Conservation (phyloP, 1,140 invertebrate species). For the Bombus confusus region DNA sequence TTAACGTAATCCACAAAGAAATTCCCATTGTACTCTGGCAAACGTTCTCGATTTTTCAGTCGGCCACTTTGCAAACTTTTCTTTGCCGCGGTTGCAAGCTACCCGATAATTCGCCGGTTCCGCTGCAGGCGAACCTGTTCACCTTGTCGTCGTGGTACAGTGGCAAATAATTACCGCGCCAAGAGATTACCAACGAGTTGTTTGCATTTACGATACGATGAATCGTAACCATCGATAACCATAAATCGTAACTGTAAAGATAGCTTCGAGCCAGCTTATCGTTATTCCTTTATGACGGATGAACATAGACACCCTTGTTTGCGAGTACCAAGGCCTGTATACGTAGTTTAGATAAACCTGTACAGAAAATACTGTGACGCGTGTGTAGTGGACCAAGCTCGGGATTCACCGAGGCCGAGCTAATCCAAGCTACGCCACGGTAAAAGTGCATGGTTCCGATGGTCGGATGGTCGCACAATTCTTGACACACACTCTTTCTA, state of each 20-base stretch:
- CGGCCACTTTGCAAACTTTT: neutral
- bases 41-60: neutral
- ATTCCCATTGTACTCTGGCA: slow-evolving; percentile 16
- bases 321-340: no score
- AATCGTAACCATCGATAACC: neutral
- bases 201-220: neutral
- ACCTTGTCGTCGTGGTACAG: neutral
- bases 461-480: no score
- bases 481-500: no score
- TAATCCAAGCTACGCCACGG: no score
- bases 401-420: no score
- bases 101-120: neutral
- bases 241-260: neutral
- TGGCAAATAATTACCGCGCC: neutral
- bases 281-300: neutral
- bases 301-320: no score
- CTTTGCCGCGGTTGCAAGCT: neutral
- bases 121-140: neutral
- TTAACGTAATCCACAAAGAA: slow-evolving; percentile 51
- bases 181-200: neutral
- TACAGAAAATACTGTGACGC: no score
- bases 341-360: no score
- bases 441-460: no score
- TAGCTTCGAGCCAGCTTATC: neutral
- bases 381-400: no score